These are phyloP conservation scores for Drosophila paulistorum DNA, from an alignment of 1,140 invertebrate genomes.

Conservation along the genomic window DNA sequence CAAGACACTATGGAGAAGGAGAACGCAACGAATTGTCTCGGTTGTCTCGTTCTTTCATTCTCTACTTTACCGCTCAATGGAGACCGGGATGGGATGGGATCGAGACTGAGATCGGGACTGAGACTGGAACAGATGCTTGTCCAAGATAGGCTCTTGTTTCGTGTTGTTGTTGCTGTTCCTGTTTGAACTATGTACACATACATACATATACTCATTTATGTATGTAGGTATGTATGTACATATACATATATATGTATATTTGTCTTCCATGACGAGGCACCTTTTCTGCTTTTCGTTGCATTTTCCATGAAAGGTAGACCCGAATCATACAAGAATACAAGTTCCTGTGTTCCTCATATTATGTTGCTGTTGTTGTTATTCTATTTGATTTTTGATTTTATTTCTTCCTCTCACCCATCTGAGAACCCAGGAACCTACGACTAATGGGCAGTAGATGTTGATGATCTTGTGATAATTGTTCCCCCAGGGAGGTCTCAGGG, in stretches of 20 bases:
- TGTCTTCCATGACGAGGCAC: constrained; percentile 64
- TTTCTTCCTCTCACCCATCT: constrained; percentile 25
- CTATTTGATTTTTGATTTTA: constrained; percentile 46
- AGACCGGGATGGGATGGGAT: too few relatives aligned
- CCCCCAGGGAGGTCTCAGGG: constrained; percentile 27
- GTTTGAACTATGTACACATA: constrained; percentile 28
- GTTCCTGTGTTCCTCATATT: constrained; percentile 66
- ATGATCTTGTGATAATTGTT: constrained; percentile 62
- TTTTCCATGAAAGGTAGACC: constrained; percentile 54
- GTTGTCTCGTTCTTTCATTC: constrained; percentile 24
- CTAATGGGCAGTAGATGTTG: constrained; percentile 17
- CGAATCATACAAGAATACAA: constrained; percentile 14
- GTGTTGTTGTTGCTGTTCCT: constrained; percentile 35
- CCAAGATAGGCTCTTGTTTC: neutral
- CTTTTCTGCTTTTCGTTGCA: constrained; percentile 42
- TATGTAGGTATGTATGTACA: too few relatives aligned
- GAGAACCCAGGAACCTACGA: constrained; percentile 23
- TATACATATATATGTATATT: constrained; percentile 28
- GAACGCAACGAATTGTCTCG: constrained; percentile 8
- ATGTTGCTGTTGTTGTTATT: constrained; percentile 18
- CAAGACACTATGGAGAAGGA: neutral
- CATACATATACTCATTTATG: too few relatives aligned
- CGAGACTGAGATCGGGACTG: too few relatives aligned
- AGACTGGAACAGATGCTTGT: constrained; percentile 51
- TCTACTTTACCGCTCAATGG: constrained; percentile 20